Conservation (phyloP, 2,113 vertebrate species). For the Junco hyemalis region DNA sequence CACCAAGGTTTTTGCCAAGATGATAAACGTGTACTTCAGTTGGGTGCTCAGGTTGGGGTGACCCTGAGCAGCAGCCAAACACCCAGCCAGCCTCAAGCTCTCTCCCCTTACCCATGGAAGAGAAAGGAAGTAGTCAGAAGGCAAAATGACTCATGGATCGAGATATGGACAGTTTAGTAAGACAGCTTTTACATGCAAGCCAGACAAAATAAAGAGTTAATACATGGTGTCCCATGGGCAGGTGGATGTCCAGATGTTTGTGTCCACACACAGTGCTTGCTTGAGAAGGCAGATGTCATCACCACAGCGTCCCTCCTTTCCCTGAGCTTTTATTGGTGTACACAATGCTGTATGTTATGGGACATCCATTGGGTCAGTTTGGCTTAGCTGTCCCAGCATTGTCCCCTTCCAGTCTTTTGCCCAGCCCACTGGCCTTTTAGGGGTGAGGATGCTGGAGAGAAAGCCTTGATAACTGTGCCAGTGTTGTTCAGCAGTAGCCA, state of each 20-base stretch:
- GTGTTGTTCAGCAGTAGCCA: background rate
- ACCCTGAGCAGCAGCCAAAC: background rate
- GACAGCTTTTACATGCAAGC: background rate
- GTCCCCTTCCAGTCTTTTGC: background rate
- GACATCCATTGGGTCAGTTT: background rate
- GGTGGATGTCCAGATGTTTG: background rate
- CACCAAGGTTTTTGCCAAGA: background rate
- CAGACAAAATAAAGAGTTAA: background rate
- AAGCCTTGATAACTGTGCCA: background rate
- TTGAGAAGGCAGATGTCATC: background rate
- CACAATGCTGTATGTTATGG: accelerated
- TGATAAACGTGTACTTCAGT: accelerated
- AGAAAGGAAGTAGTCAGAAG: background rate
- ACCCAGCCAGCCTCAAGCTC: background rate
- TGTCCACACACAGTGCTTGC: background rate
- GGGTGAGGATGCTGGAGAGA: background rate
- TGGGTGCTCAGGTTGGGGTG: background rate
- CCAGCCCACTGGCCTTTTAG: background rate
- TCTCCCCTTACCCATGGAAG: background rate
- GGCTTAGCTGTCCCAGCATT: background rate
- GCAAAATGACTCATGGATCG: background rate
- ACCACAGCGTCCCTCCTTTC: background rate
- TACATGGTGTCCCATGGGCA: background rate
- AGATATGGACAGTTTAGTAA: background rate
- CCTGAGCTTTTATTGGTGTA: background rate